Percentiles rank a stretch among this genome's conserved stretches.
phyloP scores from a whole-genome alignment of 2,797 vertebrate species.

The Kryptolebias ocellatus region DNA sequence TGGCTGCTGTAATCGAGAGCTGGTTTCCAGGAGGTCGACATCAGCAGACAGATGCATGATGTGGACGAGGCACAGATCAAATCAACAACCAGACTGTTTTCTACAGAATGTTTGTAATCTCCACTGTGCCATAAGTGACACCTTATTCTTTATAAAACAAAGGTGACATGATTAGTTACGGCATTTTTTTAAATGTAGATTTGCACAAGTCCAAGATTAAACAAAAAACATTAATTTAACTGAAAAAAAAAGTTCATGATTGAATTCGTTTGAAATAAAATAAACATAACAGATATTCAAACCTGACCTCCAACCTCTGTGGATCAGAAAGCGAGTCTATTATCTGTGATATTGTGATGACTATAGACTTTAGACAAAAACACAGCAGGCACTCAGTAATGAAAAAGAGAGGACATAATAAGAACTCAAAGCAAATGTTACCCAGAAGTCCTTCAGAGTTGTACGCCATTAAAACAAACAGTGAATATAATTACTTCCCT shows the following conservation, averaged over 20 bases:
- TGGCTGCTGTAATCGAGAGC: not conserved
- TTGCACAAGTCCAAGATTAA: too few relatives aligned
- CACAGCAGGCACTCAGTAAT: conserved; percentile 19
- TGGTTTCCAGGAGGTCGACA: not conserved
- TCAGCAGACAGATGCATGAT: not conserved
- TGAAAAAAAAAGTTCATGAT: not conserved
- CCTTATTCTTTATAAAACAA: too few relatives aligned
- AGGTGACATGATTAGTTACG: too few relatives aligned
- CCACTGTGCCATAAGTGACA: not conserved
- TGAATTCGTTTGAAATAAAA: not conserved
- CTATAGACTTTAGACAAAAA: not conserved
- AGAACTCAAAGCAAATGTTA: conserved; percentile 19
- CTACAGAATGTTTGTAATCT: not conserved
- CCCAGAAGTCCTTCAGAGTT: conserved; percentile 27
- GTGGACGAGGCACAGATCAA: not conserved
- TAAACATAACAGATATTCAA: not conserved
- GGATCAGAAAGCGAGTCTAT: not conserved
- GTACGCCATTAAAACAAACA: conserved; percentile 29
- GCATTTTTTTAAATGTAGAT: too few relatives aligned
- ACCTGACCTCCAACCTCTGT: too few relatives aligned
- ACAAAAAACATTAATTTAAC: too few relatives aligned
- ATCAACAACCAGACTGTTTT: not conserved
- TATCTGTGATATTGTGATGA: not conserved
- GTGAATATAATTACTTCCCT: conserved; percentile 32
- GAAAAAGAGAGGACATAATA: conserved; percentile 33